phyloP scores from a whole-genome alignment of 2,797 vertebrate genomes.

The Mormyrops attenuatus region DNA sequence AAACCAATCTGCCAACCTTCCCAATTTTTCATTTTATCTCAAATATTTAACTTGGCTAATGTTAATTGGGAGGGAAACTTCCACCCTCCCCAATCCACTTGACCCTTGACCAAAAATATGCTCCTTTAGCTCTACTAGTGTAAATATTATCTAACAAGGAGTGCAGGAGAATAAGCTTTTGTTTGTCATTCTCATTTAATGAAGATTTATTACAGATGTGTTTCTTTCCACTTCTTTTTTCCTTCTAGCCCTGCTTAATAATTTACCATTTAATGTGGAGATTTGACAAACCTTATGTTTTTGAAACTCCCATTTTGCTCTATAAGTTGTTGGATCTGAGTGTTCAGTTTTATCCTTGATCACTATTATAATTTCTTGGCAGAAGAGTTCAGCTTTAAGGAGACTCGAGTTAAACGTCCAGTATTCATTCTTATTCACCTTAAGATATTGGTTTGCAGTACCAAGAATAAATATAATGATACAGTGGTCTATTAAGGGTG shows the following conservation, averaged over 20 bases:
- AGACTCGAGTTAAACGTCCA: neutral
- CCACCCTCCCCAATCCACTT: neutral
- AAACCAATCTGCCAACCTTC: neutral
- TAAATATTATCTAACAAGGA: neutral
- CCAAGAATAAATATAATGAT: neutral
- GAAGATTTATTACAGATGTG: neutral
- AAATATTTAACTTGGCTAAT: neutral
- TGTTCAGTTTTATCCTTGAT: neutral
- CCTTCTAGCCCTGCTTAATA: neutral
- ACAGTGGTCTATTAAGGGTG: neutral
- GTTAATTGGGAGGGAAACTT: neutral
- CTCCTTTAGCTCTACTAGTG: neutral
- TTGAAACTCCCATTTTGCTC: neutral
- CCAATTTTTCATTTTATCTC: neutral
- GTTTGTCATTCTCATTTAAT: neutral
- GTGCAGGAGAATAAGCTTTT: neutral
- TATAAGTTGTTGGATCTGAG: neutral
- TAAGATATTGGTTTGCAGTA: neutral
- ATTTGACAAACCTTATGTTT: neutral
- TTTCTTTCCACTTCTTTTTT: neutral
- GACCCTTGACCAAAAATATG: neutral
- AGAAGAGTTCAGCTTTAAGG: neutral
- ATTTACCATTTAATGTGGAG: neutral
- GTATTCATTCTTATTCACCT: neutral
- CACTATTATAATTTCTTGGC: neutral